Percentiles rank a stretch among this genome's conserved stretches.
These are phyloP conservation scores for Orthosia gothica DNA, from an alignment of 2,888 invertebrate genomes.

Conservation along the genomic window DNA sequence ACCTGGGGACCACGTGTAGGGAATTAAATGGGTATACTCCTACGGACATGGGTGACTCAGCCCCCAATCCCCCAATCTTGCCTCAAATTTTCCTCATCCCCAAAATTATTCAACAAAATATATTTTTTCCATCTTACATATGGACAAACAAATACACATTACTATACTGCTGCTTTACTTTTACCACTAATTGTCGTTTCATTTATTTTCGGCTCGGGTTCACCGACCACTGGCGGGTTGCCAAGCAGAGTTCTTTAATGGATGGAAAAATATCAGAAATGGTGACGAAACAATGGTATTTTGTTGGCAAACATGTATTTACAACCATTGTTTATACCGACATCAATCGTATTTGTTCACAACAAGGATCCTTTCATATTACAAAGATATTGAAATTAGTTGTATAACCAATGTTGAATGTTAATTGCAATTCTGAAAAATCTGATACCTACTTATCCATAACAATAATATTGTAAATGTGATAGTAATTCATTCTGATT, in stretches of 20 bases:
- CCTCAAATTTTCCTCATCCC: too few relatives aligned
- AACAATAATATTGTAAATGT: too few relatives aligned
- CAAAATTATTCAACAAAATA: neutral
- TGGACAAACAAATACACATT: conserved; percentile 11
- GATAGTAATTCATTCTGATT: too few relatives aligned
- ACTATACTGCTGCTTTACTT: too few relatives aligned
- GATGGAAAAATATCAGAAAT: conserved; percentile 23
- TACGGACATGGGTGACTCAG: too few relatives aligned
- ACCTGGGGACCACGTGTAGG: too few relatives aligned
- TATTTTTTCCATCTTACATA: neutral
- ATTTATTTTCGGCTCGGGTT: conserved; percentile 53
- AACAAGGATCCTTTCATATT: neutral
- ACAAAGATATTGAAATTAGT: neutral
- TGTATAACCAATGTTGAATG: neutral
- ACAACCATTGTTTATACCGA: neutral
- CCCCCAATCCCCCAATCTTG: too few relatives aligned
- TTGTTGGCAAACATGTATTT: conserved; percentile 21
- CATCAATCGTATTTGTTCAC: neutral
- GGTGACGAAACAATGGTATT: conserved; percentile 38
- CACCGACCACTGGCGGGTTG: conserved; percentile 49
- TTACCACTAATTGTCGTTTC: conserved; percentile 36
- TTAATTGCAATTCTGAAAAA: neutral
- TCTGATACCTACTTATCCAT: too few relatives aligned
- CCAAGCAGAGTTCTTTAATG: conserved; percentile 48
- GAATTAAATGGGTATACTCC: too few relatives aligned